A percentile compares a stretch with the other conserved stretches of the same genome.
These are phyloP conservation scores for Trichechus manatus DNA, from an alignment of 2,113 vertebrate genomes.

Conservation along the genomic window DNA sequence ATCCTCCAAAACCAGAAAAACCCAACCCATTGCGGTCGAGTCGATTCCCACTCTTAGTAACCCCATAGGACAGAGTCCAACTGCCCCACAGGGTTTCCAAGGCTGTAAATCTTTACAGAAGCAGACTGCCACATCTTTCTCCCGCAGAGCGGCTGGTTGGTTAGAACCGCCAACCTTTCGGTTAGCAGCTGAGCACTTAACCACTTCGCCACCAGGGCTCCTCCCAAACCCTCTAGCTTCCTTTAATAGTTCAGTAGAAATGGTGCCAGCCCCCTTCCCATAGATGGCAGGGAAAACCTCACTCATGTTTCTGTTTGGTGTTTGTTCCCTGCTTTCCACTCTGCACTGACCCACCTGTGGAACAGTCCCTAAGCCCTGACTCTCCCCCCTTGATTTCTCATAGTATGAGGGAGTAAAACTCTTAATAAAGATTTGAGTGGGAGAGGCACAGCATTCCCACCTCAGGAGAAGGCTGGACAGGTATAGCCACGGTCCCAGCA, in stretches of 20 bases:
- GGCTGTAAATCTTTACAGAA: no score
- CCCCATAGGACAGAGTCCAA: no score
- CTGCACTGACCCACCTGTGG: neutral
- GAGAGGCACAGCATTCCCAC: neutral
- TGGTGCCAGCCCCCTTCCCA: neutral
- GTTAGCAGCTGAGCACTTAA: no score
- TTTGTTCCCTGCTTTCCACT: neutral
- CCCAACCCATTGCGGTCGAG: no score
- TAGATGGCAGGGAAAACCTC: neutral
- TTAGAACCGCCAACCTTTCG: no score
- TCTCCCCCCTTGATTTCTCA: neutral
- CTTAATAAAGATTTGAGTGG: neutral
- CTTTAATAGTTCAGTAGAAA: conserved; percentile 14
- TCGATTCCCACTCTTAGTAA: no score
- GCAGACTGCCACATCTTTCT: no score
- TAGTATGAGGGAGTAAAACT: neutral
- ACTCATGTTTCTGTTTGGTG: neutral
- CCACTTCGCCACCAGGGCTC: no score
- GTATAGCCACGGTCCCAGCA: neutral
- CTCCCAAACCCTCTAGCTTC: neutral
- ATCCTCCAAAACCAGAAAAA: no score
- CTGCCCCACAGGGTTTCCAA: no score
- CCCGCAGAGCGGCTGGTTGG: no score
- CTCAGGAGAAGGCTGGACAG: neutral
- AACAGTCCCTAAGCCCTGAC: neutral